Evolutionary conservation across 2,888 invertebrate genomes (phyloP).

Genomic region (Xanthia icteritia): DNA sequence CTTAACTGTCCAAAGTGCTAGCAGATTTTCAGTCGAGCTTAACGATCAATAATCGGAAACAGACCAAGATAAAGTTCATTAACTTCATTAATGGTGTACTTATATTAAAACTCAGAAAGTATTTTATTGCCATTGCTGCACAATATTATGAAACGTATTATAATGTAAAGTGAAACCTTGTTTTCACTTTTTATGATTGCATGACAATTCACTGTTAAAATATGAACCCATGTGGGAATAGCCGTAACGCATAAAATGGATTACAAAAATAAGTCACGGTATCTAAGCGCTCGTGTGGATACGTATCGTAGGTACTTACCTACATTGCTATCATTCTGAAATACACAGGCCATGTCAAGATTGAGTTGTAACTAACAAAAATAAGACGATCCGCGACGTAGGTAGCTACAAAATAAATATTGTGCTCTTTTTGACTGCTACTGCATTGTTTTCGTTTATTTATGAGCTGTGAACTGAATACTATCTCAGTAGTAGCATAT

Average conservation of each 20-base stretch:
- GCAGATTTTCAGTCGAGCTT: conserved; percentile 12
- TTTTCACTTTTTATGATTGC: conserved; percentile 87
- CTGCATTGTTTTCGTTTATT: neutral
- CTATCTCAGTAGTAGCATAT: neutral
- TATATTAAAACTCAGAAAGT: conserved; percentile 52
- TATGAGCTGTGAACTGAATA: neutral
- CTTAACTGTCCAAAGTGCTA: neutral
- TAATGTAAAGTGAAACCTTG: conserved; percentile 79
- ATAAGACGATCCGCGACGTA: neutral
- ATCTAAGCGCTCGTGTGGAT: conserved; percentile 23
- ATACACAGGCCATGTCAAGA: conserved; percentile 38
- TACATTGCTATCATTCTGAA: conserved; percentile 41
- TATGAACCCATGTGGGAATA: conserved; percentile 74
- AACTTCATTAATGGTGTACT: conserved; percentile 35
- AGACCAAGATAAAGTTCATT: conserved; percentile 29
- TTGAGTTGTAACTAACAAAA: conserved; percentile 12
- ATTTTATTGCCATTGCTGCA: conserved; percentile 51
- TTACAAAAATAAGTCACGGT: conserved; percentile 58
- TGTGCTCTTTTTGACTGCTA: neutral
- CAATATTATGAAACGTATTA: conserved; percentile 64
- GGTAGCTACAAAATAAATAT: neutral
- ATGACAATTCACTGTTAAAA: conserved; percentile 80
- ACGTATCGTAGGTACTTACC: conserved; percentile 6
- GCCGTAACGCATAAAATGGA: conserved; percentile 72
- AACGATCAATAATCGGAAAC: conserved; percentile 40